A percentile compares a stretch with the other conserved stretches of the same genome.
These are phyloP conservation scores for Sebastes minor DNA, from an alignment of 2,797 vertebrate species.

Conservation along the genomic window DNA sequence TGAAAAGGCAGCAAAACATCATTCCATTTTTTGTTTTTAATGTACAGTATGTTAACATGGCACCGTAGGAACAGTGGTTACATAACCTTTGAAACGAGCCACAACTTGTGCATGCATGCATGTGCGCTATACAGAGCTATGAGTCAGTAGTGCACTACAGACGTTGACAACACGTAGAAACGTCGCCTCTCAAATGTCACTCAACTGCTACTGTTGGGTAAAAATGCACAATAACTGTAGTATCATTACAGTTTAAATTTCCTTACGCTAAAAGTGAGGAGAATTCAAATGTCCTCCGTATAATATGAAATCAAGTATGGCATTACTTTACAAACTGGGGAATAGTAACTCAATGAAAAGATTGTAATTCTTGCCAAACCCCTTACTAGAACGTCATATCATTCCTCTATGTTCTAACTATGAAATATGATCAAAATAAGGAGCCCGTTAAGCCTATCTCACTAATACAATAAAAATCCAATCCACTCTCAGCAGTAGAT, in stretches of 20 bases:
- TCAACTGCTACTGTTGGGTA: not conserved
- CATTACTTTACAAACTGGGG: not conserved
- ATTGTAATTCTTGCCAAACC: not conserved
- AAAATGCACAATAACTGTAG: not conserved
- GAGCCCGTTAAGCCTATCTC: not conserved
- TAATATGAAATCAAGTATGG: not conserved
- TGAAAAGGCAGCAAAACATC: not conserved
- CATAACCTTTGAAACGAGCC: no score
- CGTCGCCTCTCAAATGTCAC: not conserved
- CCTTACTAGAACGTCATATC: not conserved
- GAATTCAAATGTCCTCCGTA: not conserved
- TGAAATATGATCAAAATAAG: slow-evolving; percentile 26
- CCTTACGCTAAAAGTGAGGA: not conserved
- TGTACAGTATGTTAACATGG: not conserved
- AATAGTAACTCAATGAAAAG: not conserved
- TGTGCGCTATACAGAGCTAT: not conserved
- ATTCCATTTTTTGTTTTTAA: not conserved
- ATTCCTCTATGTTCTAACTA: slow-evolving; percentile 8
- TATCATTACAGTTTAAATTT: not conserved
- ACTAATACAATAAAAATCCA: slow-evolving; percentile 39
- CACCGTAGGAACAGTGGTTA: not conserved
- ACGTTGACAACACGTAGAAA: not conserved
- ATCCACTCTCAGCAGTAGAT: slow-evolving; percentile 33
- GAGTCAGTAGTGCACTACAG: not conserved
- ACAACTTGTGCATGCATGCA: not conserved